A percentile compares a stretch with the other conserved stretches of the same genome.
Evolutionary conservation across 2,797 vertebrate species (phyloP).

Genomic region (Myripristis jacobus): DNA sequence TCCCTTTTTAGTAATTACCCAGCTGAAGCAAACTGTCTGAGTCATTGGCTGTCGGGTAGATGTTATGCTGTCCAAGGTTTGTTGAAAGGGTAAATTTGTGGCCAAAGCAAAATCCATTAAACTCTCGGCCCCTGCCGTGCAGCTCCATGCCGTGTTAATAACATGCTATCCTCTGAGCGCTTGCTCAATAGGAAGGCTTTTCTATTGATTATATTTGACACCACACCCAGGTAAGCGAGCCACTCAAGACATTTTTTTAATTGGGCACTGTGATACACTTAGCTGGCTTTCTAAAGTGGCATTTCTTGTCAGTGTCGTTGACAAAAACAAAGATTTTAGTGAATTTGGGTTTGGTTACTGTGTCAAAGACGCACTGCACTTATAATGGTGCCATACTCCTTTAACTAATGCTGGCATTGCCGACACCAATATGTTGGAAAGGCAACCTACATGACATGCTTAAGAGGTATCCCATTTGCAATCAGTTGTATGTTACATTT

Average conservation of each 20-base stretch:
- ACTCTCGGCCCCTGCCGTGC: not conserved
- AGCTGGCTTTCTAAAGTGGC: not conserved
- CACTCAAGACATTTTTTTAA: no score
- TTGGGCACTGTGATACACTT: no score
- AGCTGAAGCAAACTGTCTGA: not conserved
- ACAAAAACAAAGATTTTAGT: not conserved
- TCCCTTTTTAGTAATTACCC: not conserved
- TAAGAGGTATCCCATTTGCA: constrained; percentile 27
- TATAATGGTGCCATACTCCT: not conserved
- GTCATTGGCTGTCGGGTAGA: not conserved
- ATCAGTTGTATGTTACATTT: constrained; percentile 10
- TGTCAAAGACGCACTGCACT: no score
- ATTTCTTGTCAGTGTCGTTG: not conserved
- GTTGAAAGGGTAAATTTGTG: constrained; percentile 1
- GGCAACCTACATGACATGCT: constrained; percentile 18
- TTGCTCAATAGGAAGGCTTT: not conserved
- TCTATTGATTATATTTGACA: not conserved
- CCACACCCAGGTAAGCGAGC: not conserved
- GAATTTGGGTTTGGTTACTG: no score
- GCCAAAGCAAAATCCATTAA: constrained; percentile 1
- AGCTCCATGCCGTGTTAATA: not conserved
- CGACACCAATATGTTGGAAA: not conserved
- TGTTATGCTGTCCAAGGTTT: not conserved
- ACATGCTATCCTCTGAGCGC: not conserved
- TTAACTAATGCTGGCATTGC: not conserved